phyloP scores from a whole-genome alignment of 2,797 vertebrate genomes.

The Pipistrellus pipistrellus region DNA sequence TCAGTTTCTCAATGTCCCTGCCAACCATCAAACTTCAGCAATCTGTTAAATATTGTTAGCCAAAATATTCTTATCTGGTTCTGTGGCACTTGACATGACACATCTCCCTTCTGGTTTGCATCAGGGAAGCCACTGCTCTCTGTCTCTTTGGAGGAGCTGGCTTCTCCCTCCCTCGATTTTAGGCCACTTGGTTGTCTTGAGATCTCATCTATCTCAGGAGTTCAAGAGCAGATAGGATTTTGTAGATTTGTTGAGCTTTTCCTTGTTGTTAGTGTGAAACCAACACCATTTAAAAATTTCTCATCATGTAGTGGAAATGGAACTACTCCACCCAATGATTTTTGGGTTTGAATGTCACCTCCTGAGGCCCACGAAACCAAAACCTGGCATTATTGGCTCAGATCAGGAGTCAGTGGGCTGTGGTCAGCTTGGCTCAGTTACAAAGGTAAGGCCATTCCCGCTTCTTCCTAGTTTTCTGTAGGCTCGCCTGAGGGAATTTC shows the following conservation, averaged over 20 bases:
- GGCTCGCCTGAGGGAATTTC: not conserved
- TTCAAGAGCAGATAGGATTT: constrained; percentile 13
- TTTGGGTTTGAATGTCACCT: not conserved
- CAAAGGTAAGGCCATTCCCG: not conserved
- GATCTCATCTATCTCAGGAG: not conserved
- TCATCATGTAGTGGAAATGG: not conserved
- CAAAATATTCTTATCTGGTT: not conserved
- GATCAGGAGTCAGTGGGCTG: not conserved
- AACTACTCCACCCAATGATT: not conserved
- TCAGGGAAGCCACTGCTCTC: not conserved
- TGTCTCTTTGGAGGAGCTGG: not conserved
- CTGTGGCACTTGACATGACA: not conserved
- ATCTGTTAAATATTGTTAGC: not conserved
- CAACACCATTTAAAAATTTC: not conserved
- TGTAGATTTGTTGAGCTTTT: not conserved
- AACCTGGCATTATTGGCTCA: not conserved
- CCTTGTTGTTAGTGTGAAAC: not conserved
- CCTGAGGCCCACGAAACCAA: not conserved
- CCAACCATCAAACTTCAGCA: not conserved
- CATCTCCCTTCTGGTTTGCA: not conserved
- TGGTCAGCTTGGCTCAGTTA: not conserved
- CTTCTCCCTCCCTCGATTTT: not conserved
- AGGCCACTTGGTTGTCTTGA: not conserved
- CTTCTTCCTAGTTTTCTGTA: not conserved
- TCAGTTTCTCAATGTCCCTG: not conserved